Base-by-base conservation (phyloP, 1,140 invertebrate species). In the Eriocheir sinensis region DNA sequence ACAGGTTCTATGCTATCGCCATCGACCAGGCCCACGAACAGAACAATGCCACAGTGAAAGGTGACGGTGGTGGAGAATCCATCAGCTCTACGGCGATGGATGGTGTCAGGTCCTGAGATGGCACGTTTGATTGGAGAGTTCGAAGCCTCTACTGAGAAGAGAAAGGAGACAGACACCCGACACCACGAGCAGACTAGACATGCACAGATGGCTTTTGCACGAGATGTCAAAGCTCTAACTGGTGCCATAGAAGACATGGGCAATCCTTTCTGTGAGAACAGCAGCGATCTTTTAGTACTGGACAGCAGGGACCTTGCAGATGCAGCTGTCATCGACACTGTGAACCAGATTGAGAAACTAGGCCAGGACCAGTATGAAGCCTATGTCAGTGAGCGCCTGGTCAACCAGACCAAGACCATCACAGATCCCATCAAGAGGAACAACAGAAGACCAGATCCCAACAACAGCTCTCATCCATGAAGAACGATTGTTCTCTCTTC, bases 41-140 rank as follows among this genome's bases (percentile, higher is more conserved):
- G 30, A 88, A 88, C 27, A 34, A 93, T 40, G 53, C 83, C 17
- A n/a, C 34, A 32, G 93, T 96, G 36, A 96, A 96, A 96, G 95
- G 94, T 40, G 93, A 95, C 53, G 96, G 94, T 21, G 96, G 95
- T 32, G 95, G 95, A 96, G 89, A 96, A 96, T 89, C 95, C 96
- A 60, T 34, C 72, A 44, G 95, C 96, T 41, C 89, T 96, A 2
- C 79, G 95, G 72, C 44, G 95, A 17, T 96, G 95, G 96, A 96
- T 96, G 95, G 92, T 96, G n/a, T 88, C 94, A 53, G 96, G 96
- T 21, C 95, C 96, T 40, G 95, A 96, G 91, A 90, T 96, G 3
- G 44, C 44, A 27, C 60, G 96, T 91, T 17, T 96, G 34, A 32
- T 96, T 53, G 30, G 79, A n/a, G 95, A 96, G 38, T 41, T 96